Evolutionary conservation across 2,113 vertebrate genomes (phyloP).

Genomic region (Clarias macrocephalus): DNA sequence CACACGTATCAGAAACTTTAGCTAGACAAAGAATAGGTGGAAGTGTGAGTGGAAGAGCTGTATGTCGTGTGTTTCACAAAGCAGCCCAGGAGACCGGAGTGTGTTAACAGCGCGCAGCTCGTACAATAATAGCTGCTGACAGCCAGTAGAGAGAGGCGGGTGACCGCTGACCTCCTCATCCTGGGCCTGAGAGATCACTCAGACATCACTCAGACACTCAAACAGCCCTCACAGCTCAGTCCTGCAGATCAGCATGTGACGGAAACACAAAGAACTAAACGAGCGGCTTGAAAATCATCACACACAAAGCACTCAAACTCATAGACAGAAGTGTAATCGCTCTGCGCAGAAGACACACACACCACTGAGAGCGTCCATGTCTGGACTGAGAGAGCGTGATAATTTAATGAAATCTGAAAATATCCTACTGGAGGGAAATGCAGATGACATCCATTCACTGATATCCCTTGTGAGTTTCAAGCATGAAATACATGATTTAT

Average conservation of each 20-base stretch:
- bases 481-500: not conserved
- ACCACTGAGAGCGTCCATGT: conserved; percentile 12
- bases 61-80: not conserved
- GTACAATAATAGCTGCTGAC: conserved; percentile 42
- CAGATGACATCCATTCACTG: not conserved
- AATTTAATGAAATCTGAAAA: not conserved
- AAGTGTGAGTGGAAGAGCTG: conserved; percentile 46
- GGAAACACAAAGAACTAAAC: not conserved
- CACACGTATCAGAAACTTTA: not conserved
- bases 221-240: not conserved
- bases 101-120: conserved; percentile 36
- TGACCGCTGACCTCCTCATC: conserved; percentile 23
- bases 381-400: not conserved
- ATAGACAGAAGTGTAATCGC: not conserved
- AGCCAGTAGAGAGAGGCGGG: conserved; percentile 38
- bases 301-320: not conserved
- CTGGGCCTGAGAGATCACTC: conserved; percentile 16
- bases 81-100: conserved; percentile 35
- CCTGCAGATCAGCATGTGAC: not conserved
- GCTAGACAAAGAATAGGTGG: conserved; percentile 46
- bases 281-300: not conserved
- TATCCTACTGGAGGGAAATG: conserved; percentile 11
- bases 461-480: not conserved
- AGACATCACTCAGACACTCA: conserved; percentile 1
- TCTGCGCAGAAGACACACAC: not conserved